Percentiles rank a stretch among this genome's conserved stretches.
These are phyloP conservation scores for Ophraella communa DNA, from an alignment of 2,888 invertebrate species.

Conservation along the genomic window DNA sequence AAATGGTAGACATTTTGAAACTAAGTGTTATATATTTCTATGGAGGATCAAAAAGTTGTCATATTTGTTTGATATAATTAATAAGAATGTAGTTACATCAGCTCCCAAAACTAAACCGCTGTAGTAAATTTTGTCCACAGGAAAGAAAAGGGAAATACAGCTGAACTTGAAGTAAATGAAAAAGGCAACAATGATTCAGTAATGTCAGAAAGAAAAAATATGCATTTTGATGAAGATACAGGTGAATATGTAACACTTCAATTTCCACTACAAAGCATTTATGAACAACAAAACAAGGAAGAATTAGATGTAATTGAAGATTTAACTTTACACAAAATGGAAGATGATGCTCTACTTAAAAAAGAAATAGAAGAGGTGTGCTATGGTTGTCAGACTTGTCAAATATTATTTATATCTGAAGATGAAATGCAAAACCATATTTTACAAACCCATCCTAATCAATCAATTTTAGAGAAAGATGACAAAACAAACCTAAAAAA, in stretches of 20 bases:
- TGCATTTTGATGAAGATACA: slow-evolving; percentile 5
- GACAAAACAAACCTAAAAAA: slow-evolving; percentile 32
- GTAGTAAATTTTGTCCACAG: slow-evolving; percentile 26
- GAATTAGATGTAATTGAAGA: slow-evolving; percentile 3
- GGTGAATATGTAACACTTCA: slow-evolving; percentile 17
- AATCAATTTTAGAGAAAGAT: slow-evolving; percentile 20
- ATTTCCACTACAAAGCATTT: slow-evolving; percentile 12
- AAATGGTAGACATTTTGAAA: too few relatives aligned
- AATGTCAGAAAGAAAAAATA: slow-evolving; percentile 9
- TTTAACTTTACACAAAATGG: neutral
- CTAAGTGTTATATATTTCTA: too few relatives aligned
- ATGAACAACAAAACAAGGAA: neutral
- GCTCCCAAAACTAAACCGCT: neutral
- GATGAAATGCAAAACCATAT: slow-evolving; percentile 49
- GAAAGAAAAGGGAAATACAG: slow-evolving; percentile 16
- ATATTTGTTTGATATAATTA: neutral
- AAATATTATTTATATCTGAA: slow-evolving; percentile 47
- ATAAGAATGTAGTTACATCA: neutral
- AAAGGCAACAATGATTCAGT: slow-evolving; percentile 16
- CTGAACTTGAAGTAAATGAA: slow-evolving; percentile 11
- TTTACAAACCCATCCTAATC: slow-evolving; percentile 46
- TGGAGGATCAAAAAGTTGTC: neutral
- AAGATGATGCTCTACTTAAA: slow-evolving; percentile 17
- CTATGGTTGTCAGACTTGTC: slow-evolving; percentile 50
- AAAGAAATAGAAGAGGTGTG: slow-evolving; percentile 32